Base-by-base conservation (phyloP, 2,888 invertebrate genomes). In the Amblyjoppa fuscipennis region DNA sequence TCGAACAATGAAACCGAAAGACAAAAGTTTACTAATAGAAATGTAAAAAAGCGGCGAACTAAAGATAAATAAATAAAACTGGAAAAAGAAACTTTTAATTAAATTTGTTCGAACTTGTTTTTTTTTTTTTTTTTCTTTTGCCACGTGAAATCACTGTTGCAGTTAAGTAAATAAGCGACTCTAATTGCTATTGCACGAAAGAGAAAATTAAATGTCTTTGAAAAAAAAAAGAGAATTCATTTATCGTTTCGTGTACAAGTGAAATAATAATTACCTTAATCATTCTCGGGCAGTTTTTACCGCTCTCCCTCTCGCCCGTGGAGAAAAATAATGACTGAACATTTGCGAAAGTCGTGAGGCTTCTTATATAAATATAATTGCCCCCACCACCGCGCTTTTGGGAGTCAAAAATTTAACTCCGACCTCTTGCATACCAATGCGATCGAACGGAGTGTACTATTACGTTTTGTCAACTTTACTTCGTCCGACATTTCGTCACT, bases 361-460 rank as follows among this genome's bases (percentile, higher is more conserved):
- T 69, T 85, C 74, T 85, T 85, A 81, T 85, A 85, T 84, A 78
- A 70, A 76, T 81, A 77, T 84, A 59, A 49, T 53, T 28, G 51
- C 71, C 41, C 78, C 85, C 53, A 78, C 69, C 11, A 3, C 13
- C 3, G 25, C 11, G 74, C 53, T 75, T 81, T 74, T 53, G 74
- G 69, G 76, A 61, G 45, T 64, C 70, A 49, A 51, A 85, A 85
- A 74, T 84, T 78, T 81, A n/a, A 9, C 64, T 11, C 66, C 64
- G 70, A 70, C 38, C 61, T 74, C 78, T 74, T 78, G 85, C 85
- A 85, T 85, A 85, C 78, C 78, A 85, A 85, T 85, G 74, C 45
- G 70, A 75, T 66, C 70, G 70, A 64, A 81, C 61, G 53, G 74
- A 75, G 73, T 51, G 38, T 64, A 64, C 85, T 78, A 81, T 85